Conservation (phyloP, 2,797 vertebrate genomes). For the Eutrigla gurnardus region DNA sequence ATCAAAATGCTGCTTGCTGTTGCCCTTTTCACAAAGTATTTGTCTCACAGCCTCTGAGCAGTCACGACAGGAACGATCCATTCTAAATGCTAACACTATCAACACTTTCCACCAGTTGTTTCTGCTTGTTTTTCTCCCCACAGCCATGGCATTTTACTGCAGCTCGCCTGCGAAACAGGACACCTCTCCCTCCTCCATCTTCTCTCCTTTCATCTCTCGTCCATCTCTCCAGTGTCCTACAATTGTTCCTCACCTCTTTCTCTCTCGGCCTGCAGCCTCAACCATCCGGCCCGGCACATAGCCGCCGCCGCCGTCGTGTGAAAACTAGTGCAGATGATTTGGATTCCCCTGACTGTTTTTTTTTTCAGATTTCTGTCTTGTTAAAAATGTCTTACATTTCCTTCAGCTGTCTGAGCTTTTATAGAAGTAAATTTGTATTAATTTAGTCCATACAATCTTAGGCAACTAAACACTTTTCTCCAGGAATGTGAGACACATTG, state of each 20-base stretch:
- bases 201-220: slow-evolving; percentile 24
- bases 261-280: slow-evolving; percentile 46
- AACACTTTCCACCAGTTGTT: slow-evolving; percentile 33
- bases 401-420: not conserved
- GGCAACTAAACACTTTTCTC: not conserved
- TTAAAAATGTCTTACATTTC: slow-evolving; percentile 12
- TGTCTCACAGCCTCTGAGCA: slow-evolving; percentile 32
- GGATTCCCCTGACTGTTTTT: slow-evolving; percentile 11
- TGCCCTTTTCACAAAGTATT: slow-evolving; percentile 55
- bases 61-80: slow-evolving; percentile 43
- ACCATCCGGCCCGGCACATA: slow-evolving; percentile 52
- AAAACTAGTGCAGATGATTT: slow-evolving; percentile 36
- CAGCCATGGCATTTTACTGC: slow-evolving; percentile 39
- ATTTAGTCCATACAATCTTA: not conserved
- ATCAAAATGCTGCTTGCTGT: slow-evolving; percentile 31
- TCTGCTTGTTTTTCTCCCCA: slow-evolving; percentile 12
- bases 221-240: slow-evolving; percentile 46
- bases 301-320: slow-evolving; percentile 33
- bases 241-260: slow-evolving; percentile 41
- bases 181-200: slow-evolving; percentile 53
- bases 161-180: slow-evolving; percentile 46
- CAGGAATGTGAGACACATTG: not conserved
- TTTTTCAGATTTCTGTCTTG: slow-evolving; percentile 6
- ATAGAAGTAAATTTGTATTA: not conserved
- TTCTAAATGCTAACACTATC: slow-evolving; percentile 56